A percentile compares a stretch with the other conserved stretches of the same genome.
Evolutionary conservation across 2,113 vertebrate species (phyloP).

Genomic region (Pseudopodoces humilis): DNA sequence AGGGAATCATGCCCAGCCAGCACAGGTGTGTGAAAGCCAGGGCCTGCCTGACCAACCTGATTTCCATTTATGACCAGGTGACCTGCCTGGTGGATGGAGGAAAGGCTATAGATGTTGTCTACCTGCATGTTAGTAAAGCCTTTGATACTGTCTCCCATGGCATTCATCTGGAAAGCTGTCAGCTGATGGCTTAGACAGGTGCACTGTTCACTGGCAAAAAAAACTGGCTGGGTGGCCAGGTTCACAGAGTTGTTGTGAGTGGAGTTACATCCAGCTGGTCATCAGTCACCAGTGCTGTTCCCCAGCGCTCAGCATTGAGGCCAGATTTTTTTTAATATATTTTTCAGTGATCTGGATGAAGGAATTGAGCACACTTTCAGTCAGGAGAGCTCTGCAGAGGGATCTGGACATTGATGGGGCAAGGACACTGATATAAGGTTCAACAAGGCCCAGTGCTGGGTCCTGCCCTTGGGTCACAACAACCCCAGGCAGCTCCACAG

Average conservation of each 20-base stretch:
- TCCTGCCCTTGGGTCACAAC: neutral
- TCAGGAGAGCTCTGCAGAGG: neutral
- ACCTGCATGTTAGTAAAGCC: rapidly evolving
- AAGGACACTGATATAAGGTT: neutral
- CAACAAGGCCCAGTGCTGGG: rapidly evolving
- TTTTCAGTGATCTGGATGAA: neutral
- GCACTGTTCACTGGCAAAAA: neutral
- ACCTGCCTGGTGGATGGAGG: neutral
- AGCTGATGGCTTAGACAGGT: neutral
- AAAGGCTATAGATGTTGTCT: neutral
- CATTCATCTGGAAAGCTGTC: neutral
- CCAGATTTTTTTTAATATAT: neutral
- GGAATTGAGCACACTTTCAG: neutral
- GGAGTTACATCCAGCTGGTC: neutral
- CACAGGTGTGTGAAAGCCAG: rapidly evolving
- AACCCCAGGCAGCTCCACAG: neutral
- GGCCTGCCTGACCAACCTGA: neutral
- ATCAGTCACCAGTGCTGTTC: neutral
- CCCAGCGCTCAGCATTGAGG: neutral
- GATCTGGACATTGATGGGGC: neutral
- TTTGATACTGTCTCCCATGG: neutral
- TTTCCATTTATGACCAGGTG: neutral
- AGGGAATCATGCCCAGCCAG: neutral
- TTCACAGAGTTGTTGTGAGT: no score
- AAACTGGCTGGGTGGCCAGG: neutral